These are phyloP conservation scores for Eupithecia centaureata DNA, from an alignment of 2,888 invertebrate genomes.

Conservation along the genomic window DNA sequence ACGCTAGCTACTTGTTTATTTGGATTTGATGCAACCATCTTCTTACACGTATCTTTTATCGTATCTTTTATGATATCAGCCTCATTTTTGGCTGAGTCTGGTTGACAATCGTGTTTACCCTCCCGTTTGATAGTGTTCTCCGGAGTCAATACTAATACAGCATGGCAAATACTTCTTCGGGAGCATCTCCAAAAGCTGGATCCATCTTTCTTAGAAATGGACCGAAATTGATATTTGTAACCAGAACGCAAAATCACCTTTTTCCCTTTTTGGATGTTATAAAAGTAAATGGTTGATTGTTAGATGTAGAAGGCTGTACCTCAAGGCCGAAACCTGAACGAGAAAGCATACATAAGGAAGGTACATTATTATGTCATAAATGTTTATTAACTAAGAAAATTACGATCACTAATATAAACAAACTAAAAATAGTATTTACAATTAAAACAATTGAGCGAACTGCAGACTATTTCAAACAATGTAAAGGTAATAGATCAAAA, in stretches of 20 bases:
- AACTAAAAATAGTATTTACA: too few relatives aligned
- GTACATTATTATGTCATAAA: too few relatives aligned
- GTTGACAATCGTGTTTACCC: too few relatives aligned
- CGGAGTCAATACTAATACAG: too few relatives aligned
- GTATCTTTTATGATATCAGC: background rate
- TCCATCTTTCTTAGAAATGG: background rate
- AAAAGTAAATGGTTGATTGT: background rate
- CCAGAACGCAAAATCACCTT: background rate
- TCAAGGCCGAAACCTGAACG: background rate
- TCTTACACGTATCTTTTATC: background rate
- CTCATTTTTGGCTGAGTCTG: too few relatives aligned
- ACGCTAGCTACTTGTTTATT: background rate
- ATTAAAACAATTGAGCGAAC: too few relatives aligned
- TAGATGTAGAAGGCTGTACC: background rate
- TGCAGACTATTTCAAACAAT: too few relatives aligned
- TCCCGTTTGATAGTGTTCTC: too few relatives aligned
- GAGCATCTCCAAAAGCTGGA: background rate
- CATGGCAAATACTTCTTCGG: background rate
- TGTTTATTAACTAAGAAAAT: too few relatives aligned
- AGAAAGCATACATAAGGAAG: too few relatives aligned
- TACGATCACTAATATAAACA: too few relatives aligned
- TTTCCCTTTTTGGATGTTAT: background rate
- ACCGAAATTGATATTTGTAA: conserved; percentile 2
- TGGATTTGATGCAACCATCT: background rate
- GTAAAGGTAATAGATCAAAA: too few relatives aligned